These are phyloP conservation scores for Rhegmatorhina hoffmannsi DNA, from an alignment of 2,113 vertebrate species.

Conservation along the genomic window DNA sequence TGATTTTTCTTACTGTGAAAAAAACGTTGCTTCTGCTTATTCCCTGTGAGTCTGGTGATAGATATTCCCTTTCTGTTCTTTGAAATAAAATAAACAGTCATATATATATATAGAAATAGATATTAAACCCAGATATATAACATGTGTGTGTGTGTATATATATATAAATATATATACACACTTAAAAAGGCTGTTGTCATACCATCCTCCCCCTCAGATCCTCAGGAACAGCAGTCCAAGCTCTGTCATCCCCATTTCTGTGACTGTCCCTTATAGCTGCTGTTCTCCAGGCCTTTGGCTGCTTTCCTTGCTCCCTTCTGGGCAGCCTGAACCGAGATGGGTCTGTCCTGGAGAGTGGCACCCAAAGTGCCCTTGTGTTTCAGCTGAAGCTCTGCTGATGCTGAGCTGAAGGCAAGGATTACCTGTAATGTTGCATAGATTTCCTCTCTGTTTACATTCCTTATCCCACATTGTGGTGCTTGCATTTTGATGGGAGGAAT, in stretches of 20 bases:
- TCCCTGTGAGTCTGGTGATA: background rate
- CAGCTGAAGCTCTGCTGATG: background rate
- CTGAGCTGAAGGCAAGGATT: background rate
- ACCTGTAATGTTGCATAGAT: background rate
- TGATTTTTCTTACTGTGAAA: background rate
- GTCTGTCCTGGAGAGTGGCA: background rate
- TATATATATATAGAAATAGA: accelerated
- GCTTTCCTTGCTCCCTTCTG: background rate
- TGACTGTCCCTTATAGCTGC: accelerated
- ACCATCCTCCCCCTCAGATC: background rate
- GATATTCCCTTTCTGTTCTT: background rate
- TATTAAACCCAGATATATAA: background rate
- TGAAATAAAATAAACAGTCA: background rate
- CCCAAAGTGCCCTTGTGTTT: background rate
- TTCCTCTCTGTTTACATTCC: background rate
- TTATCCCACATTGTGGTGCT: accelerated
- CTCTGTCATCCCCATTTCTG: background rate
- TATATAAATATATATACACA: accelerated
- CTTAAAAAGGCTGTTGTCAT: background rate
- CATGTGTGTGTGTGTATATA: too few relatives aligned
- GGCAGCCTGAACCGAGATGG: background rate
- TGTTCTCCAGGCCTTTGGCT: background rate
- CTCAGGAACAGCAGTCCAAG: background rate
- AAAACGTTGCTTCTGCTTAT: background rate
- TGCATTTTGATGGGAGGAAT: background rate